Conservation (phyloP, 2,113 vertebrate species). For the Okapia johnstoni region DNA sequence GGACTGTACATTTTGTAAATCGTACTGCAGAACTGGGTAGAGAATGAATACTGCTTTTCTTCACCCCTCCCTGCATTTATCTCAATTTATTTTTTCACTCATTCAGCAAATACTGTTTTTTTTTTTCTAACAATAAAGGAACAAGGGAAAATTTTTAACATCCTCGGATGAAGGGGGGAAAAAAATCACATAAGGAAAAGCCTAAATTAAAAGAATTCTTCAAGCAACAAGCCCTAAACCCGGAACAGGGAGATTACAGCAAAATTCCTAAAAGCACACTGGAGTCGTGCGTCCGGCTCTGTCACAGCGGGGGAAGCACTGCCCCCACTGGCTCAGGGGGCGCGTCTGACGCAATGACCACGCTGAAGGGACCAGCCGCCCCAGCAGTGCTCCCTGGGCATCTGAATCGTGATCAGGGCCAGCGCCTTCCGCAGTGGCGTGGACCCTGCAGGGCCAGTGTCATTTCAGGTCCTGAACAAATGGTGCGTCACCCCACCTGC, state of each 20-base stretch:
- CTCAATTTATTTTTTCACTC: background rate
- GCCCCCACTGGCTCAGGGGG: background rate
- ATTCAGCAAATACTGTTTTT: background rate
- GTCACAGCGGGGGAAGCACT: fast-evolving
- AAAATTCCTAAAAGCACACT: background rate
- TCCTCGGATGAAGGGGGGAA: background rate
- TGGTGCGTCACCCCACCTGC: background rate
- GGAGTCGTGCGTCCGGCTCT: too few relatives aligned
- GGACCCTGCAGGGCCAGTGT: background rate
- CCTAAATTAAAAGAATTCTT: background rate
- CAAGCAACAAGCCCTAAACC: background rate
- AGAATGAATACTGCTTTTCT: background rate
- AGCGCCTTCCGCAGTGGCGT: fast-evolving
- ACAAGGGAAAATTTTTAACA: background rate
- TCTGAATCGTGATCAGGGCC: background rate
- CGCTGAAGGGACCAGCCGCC: background rate
- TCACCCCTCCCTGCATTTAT: background rate
- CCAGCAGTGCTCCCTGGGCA: fast-evolving
- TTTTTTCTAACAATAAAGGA: constrained; percentile 18
- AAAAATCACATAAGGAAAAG: background rate
- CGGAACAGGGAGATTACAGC: background rate
- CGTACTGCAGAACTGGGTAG: background rate
- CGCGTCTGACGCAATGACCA: fast-evolving
- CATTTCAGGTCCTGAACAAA: background rate
- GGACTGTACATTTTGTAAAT: background rate